phyloP scores from a whole-genome alignment of 2,888 invertebrate species.

The Trichogramma dendrolimi region DNA sequence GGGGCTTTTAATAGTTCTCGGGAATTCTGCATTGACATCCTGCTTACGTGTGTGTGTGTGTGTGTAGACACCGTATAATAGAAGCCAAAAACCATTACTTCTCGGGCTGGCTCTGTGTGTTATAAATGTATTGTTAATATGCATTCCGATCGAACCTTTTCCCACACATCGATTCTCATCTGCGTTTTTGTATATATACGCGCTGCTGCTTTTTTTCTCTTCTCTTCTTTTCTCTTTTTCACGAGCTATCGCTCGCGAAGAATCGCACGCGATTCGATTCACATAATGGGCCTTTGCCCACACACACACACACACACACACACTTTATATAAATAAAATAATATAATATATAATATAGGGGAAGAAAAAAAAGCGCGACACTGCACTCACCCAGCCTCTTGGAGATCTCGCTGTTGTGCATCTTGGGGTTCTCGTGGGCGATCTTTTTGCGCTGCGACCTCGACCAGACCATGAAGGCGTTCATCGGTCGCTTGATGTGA shows the following conservation, averaged over 20 bases:
- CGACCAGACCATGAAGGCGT: conserved; percentile 99
- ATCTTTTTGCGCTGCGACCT: conserved; percentile 88
- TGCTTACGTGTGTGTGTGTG: too few species aligned
- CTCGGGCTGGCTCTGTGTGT: too few species aligned
- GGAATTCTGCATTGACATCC: too few species aligned
- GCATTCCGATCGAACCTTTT: too few species aligned
- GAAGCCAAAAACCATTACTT: too few species aligned
- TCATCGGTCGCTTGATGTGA: conserved; percentile 96
- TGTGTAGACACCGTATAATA: too few species aligned
- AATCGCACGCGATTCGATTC: not conserved
- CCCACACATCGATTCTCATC: too few species aligned
- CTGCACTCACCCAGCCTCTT: conserved; percentile 77
- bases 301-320: not conserved
- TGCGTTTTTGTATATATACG: too few species aligned
- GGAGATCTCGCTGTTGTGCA: conserved; percentile 97
- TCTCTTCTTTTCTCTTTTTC: too few species aligned
- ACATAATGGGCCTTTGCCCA: not conserved
- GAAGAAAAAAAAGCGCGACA: not conserved
- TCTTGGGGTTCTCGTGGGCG: conserved; percentile 96
- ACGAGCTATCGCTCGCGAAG: too few species aligned
- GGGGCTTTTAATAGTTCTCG: conserved; percentile 24
- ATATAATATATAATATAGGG: not conserved
- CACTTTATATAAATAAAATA: not conserved
- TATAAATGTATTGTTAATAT: too few species aligned
- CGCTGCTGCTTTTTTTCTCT: too few species aligned